phyloP scores from a whole-genome alignment of 2,113 vertebrate species.

The Sceloporus tristichus region DNA sequence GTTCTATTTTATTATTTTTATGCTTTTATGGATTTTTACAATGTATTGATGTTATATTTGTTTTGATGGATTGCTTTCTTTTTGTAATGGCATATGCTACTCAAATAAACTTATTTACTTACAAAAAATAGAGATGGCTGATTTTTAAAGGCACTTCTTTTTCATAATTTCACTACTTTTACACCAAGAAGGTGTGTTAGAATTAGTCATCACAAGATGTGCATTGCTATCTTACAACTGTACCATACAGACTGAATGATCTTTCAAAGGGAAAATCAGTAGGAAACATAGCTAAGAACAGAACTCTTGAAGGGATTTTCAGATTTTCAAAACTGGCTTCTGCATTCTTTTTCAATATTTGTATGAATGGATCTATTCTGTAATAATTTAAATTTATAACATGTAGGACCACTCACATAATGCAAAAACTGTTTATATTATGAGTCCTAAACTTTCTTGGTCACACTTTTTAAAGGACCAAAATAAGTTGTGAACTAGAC shows the following conservation, averaged over 20 bases:
- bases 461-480: not conserved
- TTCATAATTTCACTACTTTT: not conserved
- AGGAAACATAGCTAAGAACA: conserved; percentile 49
- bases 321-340: conserved; percentile 47
- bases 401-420: not conserved
- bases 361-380: conserved; percentile 47
- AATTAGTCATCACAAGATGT: conserved; percentile 57
- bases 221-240: conserved; percentile 27
- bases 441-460: not conserved
- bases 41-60: no score
- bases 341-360: conserved; percentile 55
- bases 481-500: not conserved
- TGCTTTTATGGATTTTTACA: no score
- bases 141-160: not conserved
- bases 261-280: conserved; percentile 35
- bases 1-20: no score
- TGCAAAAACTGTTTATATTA: no score
- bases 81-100: no score
- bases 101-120: no score
- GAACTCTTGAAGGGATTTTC: not conserved
- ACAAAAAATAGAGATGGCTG: not conserved
- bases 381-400: not conserved
- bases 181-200: not conserved
- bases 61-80: no score
- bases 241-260: not conserved